These are phyloP conservation scores for Tethya wilhelma DNA, from an alignment of 37 sponge, comb jelly and placozoan species.

Conservation along the genomic window DNA sequence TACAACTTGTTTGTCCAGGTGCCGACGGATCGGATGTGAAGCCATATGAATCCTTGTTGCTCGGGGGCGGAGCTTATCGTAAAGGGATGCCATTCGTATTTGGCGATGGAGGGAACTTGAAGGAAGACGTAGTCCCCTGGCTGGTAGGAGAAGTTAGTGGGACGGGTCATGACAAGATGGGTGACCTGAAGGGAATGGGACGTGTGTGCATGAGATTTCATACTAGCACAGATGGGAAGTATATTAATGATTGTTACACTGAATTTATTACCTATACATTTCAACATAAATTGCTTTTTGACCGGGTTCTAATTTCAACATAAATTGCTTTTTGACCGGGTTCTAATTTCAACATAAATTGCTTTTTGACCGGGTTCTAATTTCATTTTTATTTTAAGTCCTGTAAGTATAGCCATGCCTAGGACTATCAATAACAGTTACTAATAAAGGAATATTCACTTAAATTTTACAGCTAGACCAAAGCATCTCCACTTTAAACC, in stretches of 20 bases:
- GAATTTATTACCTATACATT: no score
- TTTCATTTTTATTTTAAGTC: no score
- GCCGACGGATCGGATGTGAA: constrained; percentile 84
- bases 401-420: no score
- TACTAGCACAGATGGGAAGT: not conserved
- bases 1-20: constrained; percentile 91
- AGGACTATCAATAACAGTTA: no score
- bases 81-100: constrained; percentile 93
- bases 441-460: no score
- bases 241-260: not conserved
- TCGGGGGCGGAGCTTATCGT: constrained; percentile 88
- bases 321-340: no score
- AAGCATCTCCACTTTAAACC: no score
- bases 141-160: constrained; percentile 70
- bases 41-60: constrained; percentile 74
- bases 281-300: no score
- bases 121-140: constrained; percentile 89
- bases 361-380: no score
- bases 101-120: constrained; percentile 82
- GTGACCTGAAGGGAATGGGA: constrained; percentile 40
- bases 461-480: no score
- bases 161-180: constrained; percentile 74
- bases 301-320: no score
- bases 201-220: not conserved
- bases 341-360: no score